These are phyloP conservation scores for Hozukius guyotensis DNA, from an alignment of 2,797 vertebrate species.

Conservation along the genomic window DNA sequence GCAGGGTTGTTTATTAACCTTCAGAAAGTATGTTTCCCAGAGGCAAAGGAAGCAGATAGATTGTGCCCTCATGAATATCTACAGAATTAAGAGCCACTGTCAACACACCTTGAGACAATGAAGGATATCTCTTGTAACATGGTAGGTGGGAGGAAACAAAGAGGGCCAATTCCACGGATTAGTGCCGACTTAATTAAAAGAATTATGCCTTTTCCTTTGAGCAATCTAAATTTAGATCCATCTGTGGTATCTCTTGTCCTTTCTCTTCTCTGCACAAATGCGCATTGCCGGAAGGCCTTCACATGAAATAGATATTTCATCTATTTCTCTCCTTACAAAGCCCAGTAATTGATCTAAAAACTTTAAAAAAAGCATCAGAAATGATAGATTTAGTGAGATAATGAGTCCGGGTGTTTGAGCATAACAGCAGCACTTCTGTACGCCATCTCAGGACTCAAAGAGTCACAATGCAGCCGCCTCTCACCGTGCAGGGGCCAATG, in stretches of 20 bases:
- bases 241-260: conserved; percentile 52
- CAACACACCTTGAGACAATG: conserved; percentile 73
- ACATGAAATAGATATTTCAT: conserved; percentile 54
- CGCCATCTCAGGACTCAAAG: background rate
- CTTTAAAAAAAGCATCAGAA: conserved; percentile 27
- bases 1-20: conserved; percentile 85
- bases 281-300: conserved; percentile 51
- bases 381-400: conserved; percentile 41
- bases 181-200: conserved; percentile 73
- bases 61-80: conserved; percentile 79
- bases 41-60: conserved; percentile 75
- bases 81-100: conserved; percentile 76
- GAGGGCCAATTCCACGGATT: conserved; percentile 38
- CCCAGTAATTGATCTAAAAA: conserved; percentile 59
- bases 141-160: conserved; percentile 39
- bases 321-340: conserved; percentile 42
- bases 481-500: background rate
- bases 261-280: conserved; percentile 44
- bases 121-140: conserved; percentile 57
- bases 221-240: conserved; percentile 73
- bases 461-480: background rate
- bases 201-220: conserved; percentile 72
- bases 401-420: conserved; percentile 20
- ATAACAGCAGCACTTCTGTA: conserved; percentile 25
- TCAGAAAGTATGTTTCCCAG: conserved; percentile 82